Conservation (phyloP, 2,888 invertebrate species). For the Danaus chrysippus region DNA sequence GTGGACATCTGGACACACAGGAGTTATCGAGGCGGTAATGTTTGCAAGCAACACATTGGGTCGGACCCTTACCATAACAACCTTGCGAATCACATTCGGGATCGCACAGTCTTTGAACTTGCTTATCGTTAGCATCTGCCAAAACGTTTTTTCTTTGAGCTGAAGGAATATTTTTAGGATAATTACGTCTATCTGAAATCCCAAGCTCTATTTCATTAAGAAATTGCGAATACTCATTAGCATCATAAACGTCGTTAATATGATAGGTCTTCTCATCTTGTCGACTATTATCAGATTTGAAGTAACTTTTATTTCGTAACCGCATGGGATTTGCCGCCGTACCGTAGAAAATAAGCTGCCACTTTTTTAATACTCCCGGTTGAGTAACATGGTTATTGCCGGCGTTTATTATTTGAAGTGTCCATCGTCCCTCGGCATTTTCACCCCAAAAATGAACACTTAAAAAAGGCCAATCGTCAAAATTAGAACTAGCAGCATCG, state of each 20-base stretch:
- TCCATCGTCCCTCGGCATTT: slow-evolving; percentile 93
- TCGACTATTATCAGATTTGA: slow-evolving; percentile 67
- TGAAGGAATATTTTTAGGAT: slow-evolving; percentile 83
- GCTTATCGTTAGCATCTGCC: slow-evolving; percentile 80
- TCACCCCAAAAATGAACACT: slow-evolving; percentile 99
- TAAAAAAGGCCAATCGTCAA: slow-evolving; percentile 99
- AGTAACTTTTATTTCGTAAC: slow-evolving; percentile 80
- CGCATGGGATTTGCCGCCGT: slow-evolving; percentile 92
- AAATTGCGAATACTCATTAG: slow-evolving; percentile 79
- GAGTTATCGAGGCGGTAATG: slow-evolving; percentile 90
- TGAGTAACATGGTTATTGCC: slow-evolving; percentile 90
- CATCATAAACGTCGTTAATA: slow-evolving; percentile 82
- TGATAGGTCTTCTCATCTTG: slow-evolving; percentile 77
- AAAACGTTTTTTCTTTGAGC: slow-evolving; percentile 79
- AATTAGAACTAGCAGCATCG: slow-evolving; percentile 94
- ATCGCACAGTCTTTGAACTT: slow-evolving; percentile 85
- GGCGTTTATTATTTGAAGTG: slow-evolving; percentile 85
- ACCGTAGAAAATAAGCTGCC: slow-evolving; percentile 98
- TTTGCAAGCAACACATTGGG: slow-evolving; percentile 90
- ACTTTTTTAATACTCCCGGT: slow-evolving; percentile 93
- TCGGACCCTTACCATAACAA: slow-evolving; percentile 91
- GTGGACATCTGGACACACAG: slow-evolving; percentile 90
- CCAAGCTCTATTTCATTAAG: slow-evolving; percentile 73
- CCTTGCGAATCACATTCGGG: slow-evolving; percentile 88
- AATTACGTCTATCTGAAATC: slow-evolving; percentile 81